These are phyloP conservation scores for Sclerurus mexicanus DNA, from an alignment of 2,113 vertebrate species.

Conservation along the genomic window DNA sequence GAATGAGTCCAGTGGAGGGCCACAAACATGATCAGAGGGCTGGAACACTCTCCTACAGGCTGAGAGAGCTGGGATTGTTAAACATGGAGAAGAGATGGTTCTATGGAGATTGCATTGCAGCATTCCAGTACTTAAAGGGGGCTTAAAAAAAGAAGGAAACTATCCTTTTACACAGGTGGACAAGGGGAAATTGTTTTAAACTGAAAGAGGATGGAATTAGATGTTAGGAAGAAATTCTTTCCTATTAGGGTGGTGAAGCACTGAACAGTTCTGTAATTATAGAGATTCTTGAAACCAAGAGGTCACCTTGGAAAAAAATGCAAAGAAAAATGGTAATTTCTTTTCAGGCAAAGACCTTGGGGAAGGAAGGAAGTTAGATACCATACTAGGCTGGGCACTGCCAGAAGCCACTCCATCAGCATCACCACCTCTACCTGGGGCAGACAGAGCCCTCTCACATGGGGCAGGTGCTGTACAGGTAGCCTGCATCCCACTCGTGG, in stretches of 20 bases:
- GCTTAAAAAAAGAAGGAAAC: too few species aligned
- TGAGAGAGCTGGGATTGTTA: too few species aligned
- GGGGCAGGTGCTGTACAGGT: not conserved
- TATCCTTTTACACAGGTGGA: too few species aligned
- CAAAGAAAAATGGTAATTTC: not conserved
- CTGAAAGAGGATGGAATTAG: not conserved
- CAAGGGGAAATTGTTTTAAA: not conserved
- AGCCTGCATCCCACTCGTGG: not conserved
- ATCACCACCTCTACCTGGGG: not conserved
- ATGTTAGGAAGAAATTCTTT: not conserved
- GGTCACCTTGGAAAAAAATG: not conserved
- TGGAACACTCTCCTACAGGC: not conserved
- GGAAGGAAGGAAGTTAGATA: not conserved
- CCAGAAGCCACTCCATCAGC: not conserved
- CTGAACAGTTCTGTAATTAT: not conserved
- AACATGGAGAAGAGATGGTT: too few species aligned
- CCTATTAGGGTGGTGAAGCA: not conserved
- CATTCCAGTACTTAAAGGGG: too few species aligned
- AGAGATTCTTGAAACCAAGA: not conserved
- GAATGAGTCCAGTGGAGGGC: not conserved
- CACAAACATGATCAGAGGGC: not conserved
- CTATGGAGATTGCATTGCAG: too few species aligned
- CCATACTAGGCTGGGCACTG: not conserved
- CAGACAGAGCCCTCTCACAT: rapidly evolving
- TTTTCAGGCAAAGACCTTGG: not conserved